These are phyloP conservation scores for Cenopis cana DNA, from an alignment of 2,888 invertebrate genomes.

Conservation along the genomic window DNA sequence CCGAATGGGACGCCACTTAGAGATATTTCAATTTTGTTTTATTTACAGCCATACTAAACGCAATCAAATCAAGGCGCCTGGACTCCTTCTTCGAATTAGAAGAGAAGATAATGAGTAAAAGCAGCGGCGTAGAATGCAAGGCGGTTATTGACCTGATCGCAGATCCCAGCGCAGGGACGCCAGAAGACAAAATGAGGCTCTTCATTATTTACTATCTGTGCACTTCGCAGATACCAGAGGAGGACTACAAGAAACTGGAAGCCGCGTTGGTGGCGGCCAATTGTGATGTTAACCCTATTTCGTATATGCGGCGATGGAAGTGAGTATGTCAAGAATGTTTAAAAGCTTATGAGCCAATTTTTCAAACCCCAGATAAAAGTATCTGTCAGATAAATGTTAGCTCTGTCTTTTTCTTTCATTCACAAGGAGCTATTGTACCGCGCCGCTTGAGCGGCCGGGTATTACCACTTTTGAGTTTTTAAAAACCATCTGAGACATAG, in stretches of 20 bases:
- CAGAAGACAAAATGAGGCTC: slow-evolving; percentile 96
- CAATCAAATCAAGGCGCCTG: slow-evolving; percentile 94
- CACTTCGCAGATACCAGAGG: slow-evolving; percentile 90
- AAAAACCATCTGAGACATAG: too few species aligned
- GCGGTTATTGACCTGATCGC: slow-evolving; percentile 94
- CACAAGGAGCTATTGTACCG: too few species aligned
- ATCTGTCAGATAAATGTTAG: too few species aligned
- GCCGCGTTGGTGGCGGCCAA: slow-evolving; percentile 91
- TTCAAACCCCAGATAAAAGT: too few species aligned
- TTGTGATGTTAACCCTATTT: slow-evolving; percentile 93
- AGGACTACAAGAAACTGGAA: slow-evolving; percentile 93
- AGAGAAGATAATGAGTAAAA: slow-evolving; percentile 98
- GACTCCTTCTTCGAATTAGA: slow-evolving; percentile 99
- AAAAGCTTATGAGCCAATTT: too few species aligned
- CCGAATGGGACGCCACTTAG: too few species aligned
- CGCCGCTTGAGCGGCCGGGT: too few species aligned
- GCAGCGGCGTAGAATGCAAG: slow-evolving; percentile 89
- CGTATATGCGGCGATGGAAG: slow-evolving; percentile 98
- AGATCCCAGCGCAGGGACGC: slow-evolving; percentile 94
- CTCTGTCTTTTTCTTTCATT: too few species aligned
- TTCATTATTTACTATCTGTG: slow-evolving; percentile 97
- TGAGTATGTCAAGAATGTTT: slow-evolving; percentile 70
- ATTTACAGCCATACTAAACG: slow-evolving; percentile 89
- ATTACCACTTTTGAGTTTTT: too few species aligned
- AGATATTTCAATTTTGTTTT: neutral